Evolutionary conservation across 2,113 vertebrate species (phyloP).

Genomic region (Brachyhypopomus occidentalis): DNA sequence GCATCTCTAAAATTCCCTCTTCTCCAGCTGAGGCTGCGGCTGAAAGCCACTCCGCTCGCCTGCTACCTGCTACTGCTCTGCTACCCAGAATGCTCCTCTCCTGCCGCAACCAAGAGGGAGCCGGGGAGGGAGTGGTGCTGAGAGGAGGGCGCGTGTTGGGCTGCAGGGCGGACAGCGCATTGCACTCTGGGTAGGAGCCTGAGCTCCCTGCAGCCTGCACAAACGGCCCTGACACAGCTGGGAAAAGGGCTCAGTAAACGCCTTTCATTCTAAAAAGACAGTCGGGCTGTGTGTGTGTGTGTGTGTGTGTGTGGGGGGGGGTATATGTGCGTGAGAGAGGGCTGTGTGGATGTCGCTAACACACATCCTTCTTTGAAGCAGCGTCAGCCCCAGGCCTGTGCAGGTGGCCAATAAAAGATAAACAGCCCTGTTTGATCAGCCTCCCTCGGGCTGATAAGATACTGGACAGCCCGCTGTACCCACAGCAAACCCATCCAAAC

Average conservation of each 20-base stretch:
- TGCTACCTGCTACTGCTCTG: neutral
- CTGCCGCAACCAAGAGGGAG: neutral
- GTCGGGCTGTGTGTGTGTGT: neutral
- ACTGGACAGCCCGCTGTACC: neutral
- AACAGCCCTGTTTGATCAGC: neutral
- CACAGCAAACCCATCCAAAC: neutral
- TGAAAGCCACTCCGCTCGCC: neutral
- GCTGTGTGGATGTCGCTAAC: neutral
- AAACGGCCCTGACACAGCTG: neutral
- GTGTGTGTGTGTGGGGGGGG: neutral
- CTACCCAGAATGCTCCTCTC: constrained; percentile 4
- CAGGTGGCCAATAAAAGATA: neutral
- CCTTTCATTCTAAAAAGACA: too few species aligned
- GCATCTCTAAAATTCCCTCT: neutral
- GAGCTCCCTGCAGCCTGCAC: neutral
- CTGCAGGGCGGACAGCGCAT: neutral
- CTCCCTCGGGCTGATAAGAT: neutral
- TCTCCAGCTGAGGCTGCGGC: neutral
- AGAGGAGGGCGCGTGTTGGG: neutral
- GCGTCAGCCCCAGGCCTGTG: neutral
- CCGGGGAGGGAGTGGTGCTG: neutral
- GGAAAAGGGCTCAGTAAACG: neutral
- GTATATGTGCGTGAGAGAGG: too few species aligned
- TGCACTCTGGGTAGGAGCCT: neutral
- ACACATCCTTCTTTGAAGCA: neutral